Percentiles rank a stretch among this genome's conserved stretches.
Conservation (phyloP, 2,797 vertebrate genomes). For the Paedocypris micromegethes region DNA sequence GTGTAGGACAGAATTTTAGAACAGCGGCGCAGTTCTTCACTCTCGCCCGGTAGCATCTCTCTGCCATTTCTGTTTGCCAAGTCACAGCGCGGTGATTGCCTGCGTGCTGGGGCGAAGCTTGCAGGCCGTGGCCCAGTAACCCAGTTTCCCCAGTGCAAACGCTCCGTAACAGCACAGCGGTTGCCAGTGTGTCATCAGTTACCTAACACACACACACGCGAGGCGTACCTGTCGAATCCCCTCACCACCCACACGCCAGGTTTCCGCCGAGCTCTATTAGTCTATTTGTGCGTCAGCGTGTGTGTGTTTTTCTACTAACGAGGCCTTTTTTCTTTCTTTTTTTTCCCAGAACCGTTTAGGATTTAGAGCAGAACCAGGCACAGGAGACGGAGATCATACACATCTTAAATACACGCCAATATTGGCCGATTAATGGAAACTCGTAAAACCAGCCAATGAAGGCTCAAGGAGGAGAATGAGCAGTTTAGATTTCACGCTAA, state of each 20-base stretch:
- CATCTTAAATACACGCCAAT: not conserved
- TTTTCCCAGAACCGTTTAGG: constrained; percentile 4
- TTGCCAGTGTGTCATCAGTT: constrained; percentile 67
- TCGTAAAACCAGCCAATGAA: too few relatives aligned
- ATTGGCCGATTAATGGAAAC: too few relatives aligned
- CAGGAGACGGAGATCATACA: constrained; percentile 5
- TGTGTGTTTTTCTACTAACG: constrained; percentile 4
- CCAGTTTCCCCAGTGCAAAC: constrained; percentile 71
- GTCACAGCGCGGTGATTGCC: constrained; percentile 71
- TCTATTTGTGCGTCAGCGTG: constrained; percentile 1
- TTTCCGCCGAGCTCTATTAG: not conserved
- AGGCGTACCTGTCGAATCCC: constrained; percentile 20
- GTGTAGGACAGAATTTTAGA: too few relatives aligned
- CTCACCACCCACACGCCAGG: constrained; percentile 6
- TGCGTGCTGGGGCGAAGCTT: constrained; percentile 71
- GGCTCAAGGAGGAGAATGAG: too few relatives aligned
- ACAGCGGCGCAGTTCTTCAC: constrained; percentile 29
- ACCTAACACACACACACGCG: constrained; percentile 59
- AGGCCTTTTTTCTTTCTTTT: not conserved
- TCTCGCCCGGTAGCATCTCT: constrained; percentile 32
- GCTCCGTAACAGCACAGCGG: constrained; percentile 68
- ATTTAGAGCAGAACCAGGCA: constrained; percentile 6
- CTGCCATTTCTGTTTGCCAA: constrained; percentile 72
- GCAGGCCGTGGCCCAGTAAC: constrained; percentile 78
- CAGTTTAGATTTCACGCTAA: too few relatives aligned